Percentiles rank a stretch among this genome's conserved stretches.
These are phyloP conservation scores for Epistrophe grossulariae DNA, from an alignment of 2,888 invertebrate genomes.

Conservation along the genomic window DNA sequence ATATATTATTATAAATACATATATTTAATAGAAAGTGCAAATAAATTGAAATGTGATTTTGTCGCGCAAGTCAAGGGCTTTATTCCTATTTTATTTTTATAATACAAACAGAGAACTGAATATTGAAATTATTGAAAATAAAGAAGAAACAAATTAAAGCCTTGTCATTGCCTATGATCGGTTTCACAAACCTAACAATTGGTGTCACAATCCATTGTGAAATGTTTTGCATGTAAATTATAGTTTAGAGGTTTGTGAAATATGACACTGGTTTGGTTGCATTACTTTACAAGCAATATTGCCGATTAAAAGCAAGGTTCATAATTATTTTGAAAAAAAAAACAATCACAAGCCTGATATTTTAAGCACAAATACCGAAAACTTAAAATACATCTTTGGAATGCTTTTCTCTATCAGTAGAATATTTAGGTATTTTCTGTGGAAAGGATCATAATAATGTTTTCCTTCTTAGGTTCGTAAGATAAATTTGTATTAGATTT, in stretches of 20 bases:
- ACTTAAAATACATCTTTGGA: background rate
- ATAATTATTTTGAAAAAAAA: background rate
- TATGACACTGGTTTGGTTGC: background rate
- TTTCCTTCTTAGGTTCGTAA: too few species aligned
- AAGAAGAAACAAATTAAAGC: conserved; percentile 34
- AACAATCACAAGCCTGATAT: background rate
- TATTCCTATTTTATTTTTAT: conserved; percentile 6
- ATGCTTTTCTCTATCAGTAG: background rate
- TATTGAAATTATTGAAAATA: background rate
- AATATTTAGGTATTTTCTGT: too few species aligned
- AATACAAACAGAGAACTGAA: conserved; percentile 15
- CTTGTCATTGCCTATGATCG: conserved; percentile 31
- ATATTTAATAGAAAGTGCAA: conserved; percentile 60
- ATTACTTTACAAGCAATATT: background rate
- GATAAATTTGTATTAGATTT: too few species aligned
- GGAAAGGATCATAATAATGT: too few species aligned
- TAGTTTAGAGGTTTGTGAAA: background rate
- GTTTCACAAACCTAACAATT: background rate
- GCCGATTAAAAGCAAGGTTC: background rate
- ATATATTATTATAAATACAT: conserved; percentile 69
- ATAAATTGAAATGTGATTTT: conserved; percentile 61
- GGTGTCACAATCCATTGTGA: background rate
- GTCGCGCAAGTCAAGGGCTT: conserved; percentile 38
- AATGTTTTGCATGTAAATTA: background rate
- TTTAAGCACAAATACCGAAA: background rate